Percentiles rank a stretch among this genome's conserved stretches.
Evolutionary conservation across 1,140 invertebrate genomes (phyloP).

Genomic region (Zelostemma sp.): DNA sequence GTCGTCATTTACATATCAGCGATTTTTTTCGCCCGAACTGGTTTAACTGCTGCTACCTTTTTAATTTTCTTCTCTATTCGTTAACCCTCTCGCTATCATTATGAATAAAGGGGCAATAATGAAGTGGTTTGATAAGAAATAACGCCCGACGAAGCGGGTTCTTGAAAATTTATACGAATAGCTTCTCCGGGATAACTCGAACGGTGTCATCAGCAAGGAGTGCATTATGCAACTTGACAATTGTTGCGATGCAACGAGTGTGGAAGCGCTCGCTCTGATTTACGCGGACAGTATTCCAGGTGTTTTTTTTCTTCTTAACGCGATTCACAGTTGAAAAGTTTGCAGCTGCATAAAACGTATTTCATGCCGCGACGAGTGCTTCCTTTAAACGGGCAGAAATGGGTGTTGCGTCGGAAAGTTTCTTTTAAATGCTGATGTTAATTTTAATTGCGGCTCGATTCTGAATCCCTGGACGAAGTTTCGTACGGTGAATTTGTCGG

Average conservation of each 20-base stretch:
- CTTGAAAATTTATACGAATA: constrained; percentile 29
- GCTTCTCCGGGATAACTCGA: constrained; percentile 17
- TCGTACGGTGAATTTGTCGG: no score
- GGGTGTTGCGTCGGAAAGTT: no score
- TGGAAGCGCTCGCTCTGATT: not conserved
- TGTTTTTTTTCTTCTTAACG: no score
- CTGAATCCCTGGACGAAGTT: no score
- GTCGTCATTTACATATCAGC: constrained; percentile 38
- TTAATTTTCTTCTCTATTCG: constrained; percentile 15
- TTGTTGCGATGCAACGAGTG: not conserved
- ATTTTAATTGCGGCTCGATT: no score
- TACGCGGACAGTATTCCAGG: not conserved
- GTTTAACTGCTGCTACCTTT: constrained; percentile 26
- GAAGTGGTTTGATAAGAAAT: constrained; percentile 34
- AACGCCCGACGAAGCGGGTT: constrained; percentile 13
- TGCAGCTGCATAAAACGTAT: not conserved
- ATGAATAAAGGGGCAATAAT: constrained; percentile 31
- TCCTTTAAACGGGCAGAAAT: no score
- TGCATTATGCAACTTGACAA: constrained; percentile 22
- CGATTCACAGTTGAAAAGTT: no score
- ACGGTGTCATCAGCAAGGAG: constrained; percentile 23
- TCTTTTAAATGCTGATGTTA: no score
- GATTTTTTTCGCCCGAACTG: constrained; percentile 35
- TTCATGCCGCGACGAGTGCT: not conserved
- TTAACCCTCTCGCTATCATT: constrained; percentile 20